These are phyloP conservation scores for Erannis defoliaria DNA, from an alignment of 2,888 invertebrate genomes.

Conservation along the genomic window DNA sequence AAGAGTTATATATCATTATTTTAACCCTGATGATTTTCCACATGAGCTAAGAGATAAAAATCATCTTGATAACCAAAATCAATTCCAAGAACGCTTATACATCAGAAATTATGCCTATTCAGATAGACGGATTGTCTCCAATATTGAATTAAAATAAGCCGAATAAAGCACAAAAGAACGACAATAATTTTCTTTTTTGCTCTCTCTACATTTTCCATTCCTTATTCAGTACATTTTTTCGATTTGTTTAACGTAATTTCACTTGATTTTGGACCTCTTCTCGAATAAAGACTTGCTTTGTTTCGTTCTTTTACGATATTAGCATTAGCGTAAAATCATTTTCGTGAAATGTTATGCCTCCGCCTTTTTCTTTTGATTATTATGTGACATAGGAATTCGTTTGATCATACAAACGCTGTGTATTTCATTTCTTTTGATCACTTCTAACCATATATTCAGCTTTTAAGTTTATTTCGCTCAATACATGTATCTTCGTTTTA, in stretches of 20 bases:
- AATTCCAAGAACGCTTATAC: slow-evolving; percentile 27
- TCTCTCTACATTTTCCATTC: slow-evolving; percentile 50
- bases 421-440: slow-evolving; percentile 32
- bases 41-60: slow-evolving; percentile 3
- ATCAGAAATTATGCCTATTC: slow-evolving; percentile 43
- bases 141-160: slow-evolving; percentile 59
- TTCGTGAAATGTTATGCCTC: slow-evolving; percentile 29
- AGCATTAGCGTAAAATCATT: slow-evolving; percentile 38
- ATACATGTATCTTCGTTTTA: slow-evolving; percentile 5
- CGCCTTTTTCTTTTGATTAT: slow-evolving; percentile 34
- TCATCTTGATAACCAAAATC: slow-evolving; percentile 24
- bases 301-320: slow-evolving; percentile 52
- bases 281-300: slow-evolving; percentile 47
- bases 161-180: slow-evolving; percentile 53
- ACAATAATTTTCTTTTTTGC: slow-evolving; percentile 58
- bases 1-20: background rate
- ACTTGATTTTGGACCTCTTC: slow-evolving; percentile 64
- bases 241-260: slow-evolving; percentile 63
- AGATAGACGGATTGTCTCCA: slow-evolving; percentile 40
- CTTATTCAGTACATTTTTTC: slow-evolving; percentile 52
- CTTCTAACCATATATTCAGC: slow-evolving; percentile 17
- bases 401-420: slow-evolving; percentile 21
- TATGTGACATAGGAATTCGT: slow-evolving; percentile 35
- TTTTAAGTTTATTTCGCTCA: slow-evolving; percentile 18
- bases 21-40: background rate